A percentile compares a stretch with the other conserved stretches of the same genome.
phyloP scores from a whole-genome alignment of 2,113 vertebrate species.

The Malurus melanocephalus region DNA sequence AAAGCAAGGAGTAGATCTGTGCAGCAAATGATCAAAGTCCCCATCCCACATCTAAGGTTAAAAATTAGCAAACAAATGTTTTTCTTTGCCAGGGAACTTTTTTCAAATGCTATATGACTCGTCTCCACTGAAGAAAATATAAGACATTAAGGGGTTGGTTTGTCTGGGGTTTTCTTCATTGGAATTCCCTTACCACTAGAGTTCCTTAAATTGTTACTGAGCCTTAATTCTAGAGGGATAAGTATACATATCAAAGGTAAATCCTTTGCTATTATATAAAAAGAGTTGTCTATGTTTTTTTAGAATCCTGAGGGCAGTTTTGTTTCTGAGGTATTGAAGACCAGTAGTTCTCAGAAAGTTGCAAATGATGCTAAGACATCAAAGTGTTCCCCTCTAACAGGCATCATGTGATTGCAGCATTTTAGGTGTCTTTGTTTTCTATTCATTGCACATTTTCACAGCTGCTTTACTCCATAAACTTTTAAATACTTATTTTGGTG shows the following conservation, averaged over 20 bases:
- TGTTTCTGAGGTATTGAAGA: slow-evolving; percentile 20
- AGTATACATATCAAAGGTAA: neutral
- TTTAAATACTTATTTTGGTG: slow-evolving; percentile 25
- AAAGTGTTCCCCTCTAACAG: neutral
- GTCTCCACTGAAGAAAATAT: neutral
- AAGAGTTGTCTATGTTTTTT: neutral
- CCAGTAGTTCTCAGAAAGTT: neutral
- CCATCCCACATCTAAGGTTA: neutral
- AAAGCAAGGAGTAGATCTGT: neutral
- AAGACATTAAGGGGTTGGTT: neutral
- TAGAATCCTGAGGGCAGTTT: neutral
- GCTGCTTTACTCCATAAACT: slow-evolving; percentile 51
- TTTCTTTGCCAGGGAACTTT: neutral
- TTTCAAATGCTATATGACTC: neutral
- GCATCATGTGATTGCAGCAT: neutral
- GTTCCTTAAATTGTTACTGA: neutral
- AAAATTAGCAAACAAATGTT: neutral
- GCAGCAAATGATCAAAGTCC: neutral
- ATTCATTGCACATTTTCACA: slow-evolving; percentile 50
- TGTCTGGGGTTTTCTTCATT: neutral
- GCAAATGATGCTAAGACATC: neutral
- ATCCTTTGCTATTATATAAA: neutral
- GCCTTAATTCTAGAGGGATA: neutral
- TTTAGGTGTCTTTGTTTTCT: slow-evolving; percentile 42
- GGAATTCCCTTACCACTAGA: neutral